Conservation (phyloP, 2,797 vertebrate genomes). For the Chelon auratus region DNA sequence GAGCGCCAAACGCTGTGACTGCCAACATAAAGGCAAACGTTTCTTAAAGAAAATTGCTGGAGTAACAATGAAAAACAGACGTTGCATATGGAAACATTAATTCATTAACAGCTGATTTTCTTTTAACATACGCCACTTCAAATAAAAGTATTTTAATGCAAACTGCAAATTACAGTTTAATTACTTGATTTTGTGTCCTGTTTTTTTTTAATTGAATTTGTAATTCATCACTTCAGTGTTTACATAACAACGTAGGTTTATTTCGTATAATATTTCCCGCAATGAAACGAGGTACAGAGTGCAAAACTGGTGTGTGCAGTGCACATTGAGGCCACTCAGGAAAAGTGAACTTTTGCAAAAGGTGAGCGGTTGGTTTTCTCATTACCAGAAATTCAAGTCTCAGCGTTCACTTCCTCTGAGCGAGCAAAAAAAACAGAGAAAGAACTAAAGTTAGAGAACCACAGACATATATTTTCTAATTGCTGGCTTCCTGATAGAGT, state of each 20-base stretch:
- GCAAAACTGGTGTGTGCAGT: constrained; percentile 41
- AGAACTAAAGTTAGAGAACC: constrained; percentile 41
- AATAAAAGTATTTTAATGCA: constrained; percentile 10
- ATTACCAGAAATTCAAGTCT: constrained; percentile 73
- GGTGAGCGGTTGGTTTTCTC: constrained; percentile 72
- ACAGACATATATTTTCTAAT: constrained; percentile 75
- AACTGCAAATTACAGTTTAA: not conserved
- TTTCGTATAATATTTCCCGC: constrained; percentile 10
- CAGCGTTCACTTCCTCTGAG: constrained; percentile 70
- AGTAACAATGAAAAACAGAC: not conserved
- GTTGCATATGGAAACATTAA: not conserved
- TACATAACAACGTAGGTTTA: constrained; percentile 15
- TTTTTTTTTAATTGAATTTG: constrained; percentile 13
- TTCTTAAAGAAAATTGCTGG: not conserved
- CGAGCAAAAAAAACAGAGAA: constrained; percentile 40
- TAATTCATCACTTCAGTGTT: constrained; percentile 14
- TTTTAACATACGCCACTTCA: constrained; percentile 6
- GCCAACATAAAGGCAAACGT: not conserved
- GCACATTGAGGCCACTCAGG: constrained; percentile 53
- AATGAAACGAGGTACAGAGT: constrained; percentile 22
- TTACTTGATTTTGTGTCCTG: not conserved
- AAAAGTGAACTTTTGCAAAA: constrained; percentile 65
- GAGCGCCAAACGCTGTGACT: not conserved
- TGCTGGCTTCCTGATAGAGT: constrained; percentile 78
- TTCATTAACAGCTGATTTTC: not conserved